Base-by-base conservation (phyloP, 2,113 vertebrate genomes). In the Lycaon pictus region DNA sequence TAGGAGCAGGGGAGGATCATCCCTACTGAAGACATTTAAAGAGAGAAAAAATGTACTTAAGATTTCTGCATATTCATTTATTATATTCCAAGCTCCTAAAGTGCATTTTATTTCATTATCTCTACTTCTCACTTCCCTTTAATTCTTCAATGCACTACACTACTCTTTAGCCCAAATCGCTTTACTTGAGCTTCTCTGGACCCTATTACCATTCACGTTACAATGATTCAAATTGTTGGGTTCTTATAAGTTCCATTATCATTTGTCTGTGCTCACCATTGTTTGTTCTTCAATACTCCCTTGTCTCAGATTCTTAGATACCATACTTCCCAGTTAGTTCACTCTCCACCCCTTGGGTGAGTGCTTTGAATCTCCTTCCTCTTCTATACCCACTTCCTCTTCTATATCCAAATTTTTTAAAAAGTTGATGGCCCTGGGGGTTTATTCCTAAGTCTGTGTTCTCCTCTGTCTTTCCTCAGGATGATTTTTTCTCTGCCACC, bases 401-500 rank as follows among this genome's bases (percentile, higher is more conserved):
- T 87, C 27, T 27, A 20, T 58, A 53, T 23, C 22, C 20, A 63
- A 17, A 1, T 12, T n/a, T 74, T 90, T 65, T 20, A 22, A 58
- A 79, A 55, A 65, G 11, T 37, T 20, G 8, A 56, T 51, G 35
- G 19, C 15, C 13, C 56, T 90, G n/a, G 19, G 2, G 7, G 10
- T 53, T 84, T 55, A n/a, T 11, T 22, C 19, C 13, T 92, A 13
- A 77, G 8, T 2, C 1, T 20, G 23, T 62, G 53, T n/a, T 95
- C 32, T 93, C 58, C 87, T 55, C 0, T 92, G 15, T 77, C 25
- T 69, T 92, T 72, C 71, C 37, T 5, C 22, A 53, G 23, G 2
- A 53, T 76, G 17, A 63, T 37, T 92, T 90, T 94, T 95, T 82
- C 15, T 81, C 29, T 85, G 62, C 4, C 67, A 97, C 69, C 82